Conservation (phyloP, 2,113 vertebrate genomes). For the Cettia cetti region DNA sequence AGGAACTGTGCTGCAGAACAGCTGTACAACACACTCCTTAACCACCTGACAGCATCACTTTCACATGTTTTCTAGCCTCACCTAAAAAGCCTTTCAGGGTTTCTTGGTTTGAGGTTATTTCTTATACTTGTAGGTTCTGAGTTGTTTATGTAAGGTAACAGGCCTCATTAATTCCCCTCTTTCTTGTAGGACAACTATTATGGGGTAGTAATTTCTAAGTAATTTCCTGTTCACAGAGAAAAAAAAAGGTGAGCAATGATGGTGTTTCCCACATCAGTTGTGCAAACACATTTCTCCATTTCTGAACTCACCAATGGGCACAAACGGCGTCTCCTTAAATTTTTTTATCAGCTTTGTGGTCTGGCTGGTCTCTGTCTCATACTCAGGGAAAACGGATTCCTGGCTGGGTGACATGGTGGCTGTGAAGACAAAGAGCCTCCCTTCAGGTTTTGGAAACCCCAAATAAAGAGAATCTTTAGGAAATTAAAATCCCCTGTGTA, state of each 20-base stretch:
- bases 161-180: neutral
- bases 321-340: constrained; percentile 34
- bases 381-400: neutral
- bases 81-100: neutral
- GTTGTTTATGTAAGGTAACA: neutral
- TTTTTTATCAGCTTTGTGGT: constrained; percentile 22
- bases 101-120: accelerated
- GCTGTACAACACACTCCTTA: neutral
- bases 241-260: neutral
- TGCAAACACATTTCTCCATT: neutral
- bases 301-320: constrained; percentile 30
- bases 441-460: neutral
- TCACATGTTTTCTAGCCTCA: neutral
- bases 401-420: constrained; percentile 26
- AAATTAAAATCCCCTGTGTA: neutral
- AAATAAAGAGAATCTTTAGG: neutral
- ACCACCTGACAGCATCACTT: neutral
- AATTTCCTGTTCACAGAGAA: neutral
- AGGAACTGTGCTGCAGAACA: accelerated
- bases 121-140: neutral
- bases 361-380: constrained; percentile 45
- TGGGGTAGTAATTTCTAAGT: neutral
- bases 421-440: neutral
- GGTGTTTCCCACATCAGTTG: accelerated
- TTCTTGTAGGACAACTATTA: neutral